Evolutionary conservation across 1,140 invertebrate species (phyloP), one percentile per base, ranked within the genome.

Genomic region (Cyclargus thomasi): DNA sequence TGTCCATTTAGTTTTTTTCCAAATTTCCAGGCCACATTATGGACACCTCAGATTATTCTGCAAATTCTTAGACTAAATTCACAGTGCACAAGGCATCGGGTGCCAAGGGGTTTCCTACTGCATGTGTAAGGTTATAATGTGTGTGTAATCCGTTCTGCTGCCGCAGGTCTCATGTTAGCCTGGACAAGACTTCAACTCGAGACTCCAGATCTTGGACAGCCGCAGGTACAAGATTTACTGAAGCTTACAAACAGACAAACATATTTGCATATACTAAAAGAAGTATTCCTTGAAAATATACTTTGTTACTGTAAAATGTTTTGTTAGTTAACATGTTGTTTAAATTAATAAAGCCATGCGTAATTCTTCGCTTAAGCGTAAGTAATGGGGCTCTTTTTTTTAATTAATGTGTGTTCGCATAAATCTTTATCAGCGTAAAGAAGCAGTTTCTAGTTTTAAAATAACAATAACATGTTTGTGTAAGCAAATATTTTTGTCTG

Each of bases 91-190:
- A 29, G 29, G 29, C 18, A 59, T 7, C 55, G 11, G 55, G 17
- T 20, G 20, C 14, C 18, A 20, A 20, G 6, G 18, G 17, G 2
- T 2, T 23, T 23, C 6, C 17, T 11, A 6, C 20, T 53, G 53
- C 53, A 35, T 55, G 55, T 2, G 11, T 35, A 4, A 21, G 10
- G 18, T 20, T 57, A 57, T 22, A 59, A 59, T 78, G 71, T 79
- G 74, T 79, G 77, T 85, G 77, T 81, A 80, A 79, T 83, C 80
- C 55, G 22, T 22, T 53, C 53, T 39, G 36, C 64, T 86, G 75
- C 79, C 69, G 67, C 87, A 90, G 87, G 84, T 90, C 87, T 65
- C 84, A 89, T 82, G 81, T 86, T 71, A 82, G 79, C 79, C 83
- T 85, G 76, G 85, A 90, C 76, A 89, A 89, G 80, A 74, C 74